Evolutionary conservation across 2,888 invertebrate species (phyloP).

Genomic region (Drosophila barbarae): DNA sequence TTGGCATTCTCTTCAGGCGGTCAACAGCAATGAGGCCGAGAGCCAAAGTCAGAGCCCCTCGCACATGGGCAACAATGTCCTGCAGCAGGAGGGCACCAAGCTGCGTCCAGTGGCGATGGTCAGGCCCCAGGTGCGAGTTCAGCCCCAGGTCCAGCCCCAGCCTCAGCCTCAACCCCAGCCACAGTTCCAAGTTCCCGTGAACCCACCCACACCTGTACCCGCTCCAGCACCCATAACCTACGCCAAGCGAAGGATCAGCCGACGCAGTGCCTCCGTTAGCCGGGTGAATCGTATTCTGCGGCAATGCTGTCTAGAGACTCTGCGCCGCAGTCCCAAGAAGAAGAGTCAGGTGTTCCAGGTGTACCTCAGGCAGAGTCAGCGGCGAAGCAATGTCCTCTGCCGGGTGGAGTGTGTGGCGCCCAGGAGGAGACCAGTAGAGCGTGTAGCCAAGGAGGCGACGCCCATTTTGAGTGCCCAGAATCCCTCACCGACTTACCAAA

Average conservation of each 20-base stretch:
- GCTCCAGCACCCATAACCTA: constrained; percentile 41
- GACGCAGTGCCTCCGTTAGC: constrained; percentile 33
- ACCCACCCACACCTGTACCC: constrained; percentile 9
- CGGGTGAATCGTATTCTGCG: constrained; percentile 55
- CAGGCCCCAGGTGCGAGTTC: constrained; percentile 50
- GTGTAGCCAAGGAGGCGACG: constrained; percentile 9
- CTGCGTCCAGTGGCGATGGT: constrained; percentile 59
- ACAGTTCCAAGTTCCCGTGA: constrained; percentile 12
- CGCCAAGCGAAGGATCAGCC: constrained; percentile 47
- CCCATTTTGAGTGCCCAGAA: constrained; percentile 5
- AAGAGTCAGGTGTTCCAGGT: constrained; percentile 19
- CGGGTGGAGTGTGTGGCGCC: constrained; percentile 33
- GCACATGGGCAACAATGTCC: constrained; percentile 71
- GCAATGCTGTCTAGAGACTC: constrained; percentile 53
- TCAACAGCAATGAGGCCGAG: constrained; percentile 78
- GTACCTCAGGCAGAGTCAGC: constrained; percentile 14
- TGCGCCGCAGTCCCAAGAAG: constrained; percentile 26
- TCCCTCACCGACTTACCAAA: constrained; percentile 45
- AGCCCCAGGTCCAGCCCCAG: constrained; percentile 4
- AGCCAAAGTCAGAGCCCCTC: constrained; percentile 74
- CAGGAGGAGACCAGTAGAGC: constrained; percentile 5
- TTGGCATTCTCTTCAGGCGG: constrained; percentile 79
- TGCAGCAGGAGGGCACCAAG: constrained; percentile 59
- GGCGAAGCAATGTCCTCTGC: constrained; percentile 24
- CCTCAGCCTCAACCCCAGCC: neutral